Evolutionary conservation across 2,113 vertebrate species (phyloP), one percentile per base, ranked within the genome.

Genomic region (Dasypus novemcinctus): DNA sequence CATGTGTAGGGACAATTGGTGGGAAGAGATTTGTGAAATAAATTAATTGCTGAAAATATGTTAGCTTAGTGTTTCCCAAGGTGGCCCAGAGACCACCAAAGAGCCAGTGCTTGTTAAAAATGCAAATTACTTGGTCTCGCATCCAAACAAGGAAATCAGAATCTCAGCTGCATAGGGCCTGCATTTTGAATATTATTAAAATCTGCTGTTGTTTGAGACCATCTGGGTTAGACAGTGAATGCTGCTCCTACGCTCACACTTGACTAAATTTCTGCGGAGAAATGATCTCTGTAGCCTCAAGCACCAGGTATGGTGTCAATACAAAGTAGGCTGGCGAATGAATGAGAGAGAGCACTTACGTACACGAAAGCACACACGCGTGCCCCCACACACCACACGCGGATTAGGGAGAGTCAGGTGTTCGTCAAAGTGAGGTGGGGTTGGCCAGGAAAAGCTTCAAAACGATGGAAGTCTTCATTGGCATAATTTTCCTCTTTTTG

Each of bases 151-250:
- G 57, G 17, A 41, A 84, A 14, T 61, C 18, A 72, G 66, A 41
- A 23, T 38, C 23, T 63, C 7, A 38, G 54, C 36, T 12, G 13
- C 4, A 38, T 31, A 29, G n/a, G 13, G 11, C 33, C 52, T 68
- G 11, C 64, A 69, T 17, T 43, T 72, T 20, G 49, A 75, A 20
- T 57, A 31, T 46, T 61, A 46, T 20, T 72, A 36, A 76, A 43
- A 43, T 25, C 29, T 33, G 9, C 7, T 18, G 38, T 18, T n/a
- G 23, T 29, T 49, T 43, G 46, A 78, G 66, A 54, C 36, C n/a
- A 13, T 5, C 0, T 15, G 4, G 76, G 7, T 29, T 15, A 52
- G 15, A n/a, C 5, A 1, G 20, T 5, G 15, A 29, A 25, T 25
- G 9, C 89, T 20, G 41, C 25, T 18, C 2, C 59, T 12, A 2